These are phyloP conservation scores for Leucophenga montana DNA, from an alignment of 2,888 invertebrate species.

Conservation along the genomic window DNA sequence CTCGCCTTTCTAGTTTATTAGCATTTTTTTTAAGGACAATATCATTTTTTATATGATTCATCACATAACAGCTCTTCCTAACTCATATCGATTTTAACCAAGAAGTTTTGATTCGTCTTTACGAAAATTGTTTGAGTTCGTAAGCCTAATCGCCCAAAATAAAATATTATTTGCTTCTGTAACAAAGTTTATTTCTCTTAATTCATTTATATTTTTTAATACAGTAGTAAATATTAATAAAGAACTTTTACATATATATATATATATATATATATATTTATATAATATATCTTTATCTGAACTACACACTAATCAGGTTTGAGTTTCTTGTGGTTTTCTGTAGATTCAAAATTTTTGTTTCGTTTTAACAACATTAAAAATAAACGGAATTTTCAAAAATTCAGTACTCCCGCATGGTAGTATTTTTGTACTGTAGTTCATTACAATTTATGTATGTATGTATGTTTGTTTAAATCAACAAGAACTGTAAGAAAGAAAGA, in stretches of 20 bases:
- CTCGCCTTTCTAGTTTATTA: too few relatives aligned
- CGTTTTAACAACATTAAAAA: slow-evolving; percentile 1
- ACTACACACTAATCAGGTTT: slow-evolving; percentile 19
- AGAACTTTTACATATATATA: neutral
- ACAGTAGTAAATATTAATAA: slow-evolving; percentile 3
- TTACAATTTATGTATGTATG: neutral
- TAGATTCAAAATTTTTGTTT: neutral
- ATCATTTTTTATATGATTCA: too few relatives aligned
- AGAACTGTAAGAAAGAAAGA: slow-evolving; percentile 5
- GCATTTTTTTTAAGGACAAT: too few relatives aligned
- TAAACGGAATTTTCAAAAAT: slow-evolving; percentile 18
- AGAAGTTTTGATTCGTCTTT: too few relatives aligned
- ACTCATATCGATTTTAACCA: too few relatives aligned
- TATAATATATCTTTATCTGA: neutral
- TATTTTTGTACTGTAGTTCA: slow-evolving; percentile 18
- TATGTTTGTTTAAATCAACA: neutral
- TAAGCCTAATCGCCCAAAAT: too few relatives aligned
- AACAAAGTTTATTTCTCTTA: neutral
- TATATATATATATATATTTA: neutral
- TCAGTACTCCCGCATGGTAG: neutral
- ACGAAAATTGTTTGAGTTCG: too few relatives aligned
- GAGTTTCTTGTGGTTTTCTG: slow-evolving; percentile 3
- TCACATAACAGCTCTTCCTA: too few relatives aligned
- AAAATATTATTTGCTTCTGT: too few relatives aligned
- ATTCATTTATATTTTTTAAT: neutral